phyloP scores from a whole-genome alignment of 2,888 invertebrate species.

The Pollenia angustigena region DNA sequence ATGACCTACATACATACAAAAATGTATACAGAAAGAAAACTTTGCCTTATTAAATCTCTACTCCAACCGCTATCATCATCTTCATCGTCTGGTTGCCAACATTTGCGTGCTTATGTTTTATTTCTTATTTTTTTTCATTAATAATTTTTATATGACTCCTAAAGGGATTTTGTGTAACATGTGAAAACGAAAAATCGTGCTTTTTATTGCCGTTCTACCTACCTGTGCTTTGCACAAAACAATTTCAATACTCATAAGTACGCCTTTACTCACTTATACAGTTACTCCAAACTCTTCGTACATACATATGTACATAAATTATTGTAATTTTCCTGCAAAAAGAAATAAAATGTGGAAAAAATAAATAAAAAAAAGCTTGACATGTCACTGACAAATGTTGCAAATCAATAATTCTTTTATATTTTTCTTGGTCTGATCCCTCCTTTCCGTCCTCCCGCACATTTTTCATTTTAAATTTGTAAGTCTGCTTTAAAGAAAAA shows the following conservation, averaged over 20 bases:
- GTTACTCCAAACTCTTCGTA: conserved; percentile 55
- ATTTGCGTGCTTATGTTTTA: background rate
- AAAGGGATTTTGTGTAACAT: conserved; percentile 5
- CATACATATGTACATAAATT: conserved; percentile 60
- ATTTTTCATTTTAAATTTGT: background rate
- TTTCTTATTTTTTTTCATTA: background rate
- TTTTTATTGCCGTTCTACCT: conserved; percentile 51
- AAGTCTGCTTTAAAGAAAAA: background rate
- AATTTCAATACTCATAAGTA: conserved; percentile 7
- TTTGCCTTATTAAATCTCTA: conserved; percentile 44
- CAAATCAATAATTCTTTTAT: conserved; percentile 70
- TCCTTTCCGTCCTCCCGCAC: background rate
- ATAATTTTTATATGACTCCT: conserved; percentile 20
- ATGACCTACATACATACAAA: conserved; percentile 20
- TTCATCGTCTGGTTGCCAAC: background rate
- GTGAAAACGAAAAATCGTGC: conserved; percentile 22
- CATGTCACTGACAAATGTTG: conserved; percentile 74
- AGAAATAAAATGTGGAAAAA: conserved; percentile 30
- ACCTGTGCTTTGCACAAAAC: conserved; percentile 38
- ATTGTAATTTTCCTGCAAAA: conserved; percentile 44
- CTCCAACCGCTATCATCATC: background rate
- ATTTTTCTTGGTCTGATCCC: background rate
- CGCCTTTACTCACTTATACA: background rate
- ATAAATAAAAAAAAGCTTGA: conserved; percentile 49
- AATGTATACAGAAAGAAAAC: background rate